Evolutionary conservation across 1,140 invertebrate species (phyloP).

Genomic region (Hycleus cichorii): DNA sequence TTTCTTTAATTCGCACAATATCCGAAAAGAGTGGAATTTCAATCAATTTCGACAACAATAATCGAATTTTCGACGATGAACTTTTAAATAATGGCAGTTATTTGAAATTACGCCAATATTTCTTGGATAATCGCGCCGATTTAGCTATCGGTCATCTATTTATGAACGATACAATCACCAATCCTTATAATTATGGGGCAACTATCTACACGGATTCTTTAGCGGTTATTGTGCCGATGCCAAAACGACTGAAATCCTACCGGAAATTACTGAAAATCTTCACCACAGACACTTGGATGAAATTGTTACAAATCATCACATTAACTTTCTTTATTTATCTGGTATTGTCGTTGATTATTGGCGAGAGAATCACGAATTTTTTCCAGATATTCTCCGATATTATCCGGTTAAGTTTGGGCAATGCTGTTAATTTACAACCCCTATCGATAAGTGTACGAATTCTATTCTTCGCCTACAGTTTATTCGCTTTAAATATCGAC

Average conservation of each 20-base stretch:
- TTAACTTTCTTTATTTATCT: slow-evolving; percentile 1
- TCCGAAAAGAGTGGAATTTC: not conserved
- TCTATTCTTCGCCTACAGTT: not conserved
- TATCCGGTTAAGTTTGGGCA: not conserved
- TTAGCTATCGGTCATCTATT: slow-evolving; percentile 3
- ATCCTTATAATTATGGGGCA: slow-evolving; percentile 9
- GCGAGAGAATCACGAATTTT: not conserved
- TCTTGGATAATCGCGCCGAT: not conserved
- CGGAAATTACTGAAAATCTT: slow-evolving; percentile 2
- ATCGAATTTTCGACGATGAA: not conserved
- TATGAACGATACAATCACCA: slow-evolving; percentile 7
- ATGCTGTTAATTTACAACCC: not conserved
- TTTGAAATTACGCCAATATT: not conserved
- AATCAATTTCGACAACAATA: not conserved
- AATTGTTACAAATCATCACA: not conserved
- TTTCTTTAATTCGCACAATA: not conserved
- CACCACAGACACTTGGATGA: not conserved
- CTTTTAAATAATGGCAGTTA: not conserved
- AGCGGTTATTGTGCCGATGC: not conserved
- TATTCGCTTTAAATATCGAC: slow-evolving; percentile 2
- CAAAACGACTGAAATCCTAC: slow-evolving; percentile 2
- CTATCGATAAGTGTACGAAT: not conserved
- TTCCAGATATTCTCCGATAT: not conserved
- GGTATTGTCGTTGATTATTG: not conserved
- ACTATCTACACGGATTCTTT: not conserved